These are phyloP conservation scores for Portunus trituberculatus DNA, from an alignment of 1,140 invertebrate genomes.

Conservation along the genomic window DNA sequence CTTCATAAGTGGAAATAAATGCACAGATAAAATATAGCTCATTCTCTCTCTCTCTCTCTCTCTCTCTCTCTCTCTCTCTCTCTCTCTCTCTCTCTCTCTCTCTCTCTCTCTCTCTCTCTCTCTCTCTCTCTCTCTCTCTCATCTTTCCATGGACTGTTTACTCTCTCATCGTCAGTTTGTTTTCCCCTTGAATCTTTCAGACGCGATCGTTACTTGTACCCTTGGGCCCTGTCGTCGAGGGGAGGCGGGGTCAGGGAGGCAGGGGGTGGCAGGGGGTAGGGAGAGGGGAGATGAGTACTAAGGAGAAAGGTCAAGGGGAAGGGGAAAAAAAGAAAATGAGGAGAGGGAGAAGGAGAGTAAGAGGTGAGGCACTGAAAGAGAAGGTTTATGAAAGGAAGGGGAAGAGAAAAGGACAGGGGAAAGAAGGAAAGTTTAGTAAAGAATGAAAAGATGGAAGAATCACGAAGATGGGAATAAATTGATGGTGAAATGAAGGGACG, in stretches of 20 bases:
- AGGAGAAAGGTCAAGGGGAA: not conserved
- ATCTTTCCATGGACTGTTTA: not conserved
- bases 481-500: not conserved
- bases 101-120: not conserved
- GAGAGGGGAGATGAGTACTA: too few relatives aligned
- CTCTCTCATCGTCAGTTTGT: not conserved
- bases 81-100: not conserved
- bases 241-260: too few relatives aligned
- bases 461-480: not conserved
- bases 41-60: too few relatives aligned
- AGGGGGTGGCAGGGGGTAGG: too few relatives aligned
- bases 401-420: not conserved
- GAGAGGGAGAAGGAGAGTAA: not conserved
- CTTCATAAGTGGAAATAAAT: too few relatives aligned
- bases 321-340: not conserved
- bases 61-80: not conserved
- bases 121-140: not conserved
- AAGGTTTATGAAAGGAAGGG: not conserved
- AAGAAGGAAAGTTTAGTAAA: not conserved
- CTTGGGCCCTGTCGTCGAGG: too few relatives aligned
- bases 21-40: too few relatives aligned
- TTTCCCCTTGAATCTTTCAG: not conserved
- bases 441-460: too few relatives aligned
- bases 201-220: too few relatives aligned
- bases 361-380: not conserved